Evolutionary conservation across 2,797 vertebrate species (phyloP), one percentile per base, ranked within the genome.

Genomic region (Parotocinclus haroldoi): DNA sequence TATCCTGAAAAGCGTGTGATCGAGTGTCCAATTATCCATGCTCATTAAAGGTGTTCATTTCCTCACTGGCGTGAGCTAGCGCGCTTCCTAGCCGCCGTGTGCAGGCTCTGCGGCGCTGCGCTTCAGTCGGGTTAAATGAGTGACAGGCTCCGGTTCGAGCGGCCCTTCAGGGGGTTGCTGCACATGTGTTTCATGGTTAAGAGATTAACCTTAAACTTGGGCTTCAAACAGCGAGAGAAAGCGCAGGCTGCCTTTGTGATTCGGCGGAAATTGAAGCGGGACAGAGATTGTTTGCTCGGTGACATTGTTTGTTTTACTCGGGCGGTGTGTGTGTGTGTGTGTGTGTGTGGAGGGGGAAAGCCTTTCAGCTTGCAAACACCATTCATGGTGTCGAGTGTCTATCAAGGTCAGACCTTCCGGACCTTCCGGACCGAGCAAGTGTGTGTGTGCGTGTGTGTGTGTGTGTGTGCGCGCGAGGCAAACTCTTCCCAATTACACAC

Each of bases 251-350:
- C 83, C 84, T 72, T 78, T 84, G 85, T 82, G 77, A 89, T 81
- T 75, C 66, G 86, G 88, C 78, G 76, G 81, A 82, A 86, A 84
- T 86, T 79, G 72, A 79, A 84, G 84, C 79, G 71, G 78, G 75
- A 83, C 78, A 82, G 80, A 75, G 82, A 84, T 83, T 88, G 84
- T 88, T 87, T 90, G 79, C 81, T 64, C 76, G 76, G 81, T 79
- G 78, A 86, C 86, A 82, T 84, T 27, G 84, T 89, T 89, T 88
- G 85, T 89, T 87, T 87, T 85, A 85, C 82, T 87, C 79, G 42
- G n/a, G n/a, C n/a, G n/a, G n/a, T n/a, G n/a, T n/a, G n/a, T n/a
- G n/a, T n/a, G n/a, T n/a, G n/a, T n/a, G n/a, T n/a, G n/a, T n/a
- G n/a, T n/a, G n/a, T n/a, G n/a, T n/a, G n/a, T n/a, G n/a, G n/a